Conservation (phyloP, 2,888 invertebrate genomes). For the Erebia aethiops region DNA sequence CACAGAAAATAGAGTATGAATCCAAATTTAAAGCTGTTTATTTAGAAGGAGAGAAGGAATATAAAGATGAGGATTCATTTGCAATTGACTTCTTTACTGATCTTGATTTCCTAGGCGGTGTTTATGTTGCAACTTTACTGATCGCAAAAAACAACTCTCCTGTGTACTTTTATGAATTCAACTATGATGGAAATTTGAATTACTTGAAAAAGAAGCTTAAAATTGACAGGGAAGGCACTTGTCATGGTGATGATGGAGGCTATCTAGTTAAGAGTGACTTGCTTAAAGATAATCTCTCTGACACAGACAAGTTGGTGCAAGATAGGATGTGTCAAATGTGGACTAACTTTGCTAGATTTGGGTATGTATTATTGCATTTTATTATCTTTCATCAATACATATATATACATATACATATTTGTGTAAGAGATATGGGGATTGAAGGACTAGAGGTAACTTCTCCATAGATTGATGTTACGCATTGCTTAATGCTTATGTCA, state of each 20-base stretch:
- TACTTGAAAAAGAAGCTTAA: slow-evolving; percentile 71
- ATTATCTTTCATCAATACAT: background rate
- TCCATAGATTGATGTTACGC: too few species aligned
- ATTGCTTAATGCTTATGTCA: too few species aligned
- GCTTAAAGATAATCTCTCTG: slow-evolving; percentile 50
- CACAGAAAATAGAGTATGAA: slow-evolving; percentile 54
- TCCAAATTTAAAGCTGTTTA: slow-evolving; percentile 67
- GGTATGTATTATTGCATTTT: slow-evolving; percentile 55
- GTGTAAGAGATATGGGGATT: too few species aligned
- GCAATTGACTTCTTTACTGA: slow-evolving; percentile 78
- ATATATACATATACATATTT: too few species aligned
- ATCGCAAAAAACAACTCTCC: slow-evolving; percentile 66
- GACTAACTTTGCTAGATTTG: slow-evolving; percentile 85
- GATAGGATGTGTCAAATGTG: slow-evolving; percentile 80
- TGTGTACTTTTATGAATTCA: slow-evolving; percentile 83
- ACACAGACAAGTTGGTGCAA: slow-evolving; percentile 63
- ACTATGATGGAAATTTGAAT: slow-evolving; percentile 81
- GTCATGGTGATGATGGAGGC: slow-evolving; percentile 84
- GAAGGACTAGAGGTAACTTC: too few species aligned
- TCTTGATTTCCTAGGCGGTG: slow-evolving; percentile 68
- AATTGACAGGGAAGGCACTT: slow-evolving; percentile 75
- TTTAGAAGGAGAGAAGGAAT: slow-evolving; percentile 62
- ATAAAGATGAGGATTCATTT: slow-evolving; percentile 62
- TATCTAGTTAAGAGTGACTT: slow-evolving; percentile 76
- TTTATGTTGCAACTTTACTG: slow-evolving; percentile 59